Conservation (phyloP, 2,113 vertebrate genomes). For the Phrynocephalus versicolor region DNA sequence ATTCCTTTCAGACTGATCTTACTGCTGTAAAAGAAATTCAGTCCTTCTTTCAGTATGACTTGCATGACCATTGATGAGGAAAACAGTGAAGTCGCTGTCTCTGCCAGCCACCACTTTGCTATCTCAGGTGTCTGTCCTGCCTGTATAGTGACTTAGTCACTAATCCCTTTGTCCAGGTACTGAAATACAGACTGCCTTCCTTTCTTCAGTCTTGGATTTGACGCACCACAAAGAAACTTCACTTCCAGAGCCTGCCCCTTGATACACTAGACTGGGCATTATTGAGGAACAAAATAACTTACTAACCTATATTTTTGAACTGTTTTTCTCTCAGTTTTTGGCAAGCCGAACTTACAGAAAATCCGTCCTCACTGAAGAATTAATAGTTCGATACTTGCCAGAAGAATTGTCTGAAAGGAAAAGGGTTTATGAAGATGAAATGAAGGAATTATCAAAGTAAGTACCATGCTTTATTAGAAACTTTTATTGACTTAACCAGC, state of each 20-base stretch:
- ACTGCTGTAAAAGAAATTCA: too few relatives aligned
- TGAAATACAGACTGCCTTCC: neutral
- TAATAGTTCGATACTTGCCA: slow-evolving; percentile 84
- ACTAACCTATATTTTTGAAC: slow-evolving; percentile 28
- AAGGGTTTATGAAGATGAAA: slow-evolving; percentile 91
- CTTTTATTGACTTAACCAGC: too few relatives aligned
- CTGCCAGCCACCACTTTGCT: neutral
- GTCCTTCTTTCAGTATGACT: neutral
- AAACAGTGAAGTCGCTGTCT: neutral
- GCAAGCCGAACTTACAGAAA: slow-evolving; percentile 88
- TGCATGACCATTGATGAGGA: neutral
- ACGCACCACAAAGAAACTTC: neutral
- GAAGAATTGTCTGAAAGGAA: slow-evolving; percentile 89
- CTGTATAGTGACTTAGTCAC: neutral
- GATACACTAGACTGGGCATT: neutral
- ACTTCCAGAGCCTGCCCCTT: neutral
- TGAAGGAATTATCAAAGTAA: slow-evolving; percentile 91
- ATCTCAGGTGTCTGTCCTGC: neutral
- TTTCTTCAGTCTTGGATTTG: neutral
- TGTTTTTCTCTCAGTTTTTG: slow-evolving; percentile 81
- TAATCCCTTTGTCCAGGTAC: neutral
- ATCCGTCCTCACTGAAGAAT: slow-evolving; percentile 87
- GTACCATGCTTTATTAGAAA: slow-evolving; percentile 31
- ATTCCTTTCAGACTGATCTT: neutral
- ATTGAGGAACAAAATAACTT: neutral